phyloP scores from a whole-genome alignment of 2,888 invertebrate species.

The Coelinius sp. region DNA sequence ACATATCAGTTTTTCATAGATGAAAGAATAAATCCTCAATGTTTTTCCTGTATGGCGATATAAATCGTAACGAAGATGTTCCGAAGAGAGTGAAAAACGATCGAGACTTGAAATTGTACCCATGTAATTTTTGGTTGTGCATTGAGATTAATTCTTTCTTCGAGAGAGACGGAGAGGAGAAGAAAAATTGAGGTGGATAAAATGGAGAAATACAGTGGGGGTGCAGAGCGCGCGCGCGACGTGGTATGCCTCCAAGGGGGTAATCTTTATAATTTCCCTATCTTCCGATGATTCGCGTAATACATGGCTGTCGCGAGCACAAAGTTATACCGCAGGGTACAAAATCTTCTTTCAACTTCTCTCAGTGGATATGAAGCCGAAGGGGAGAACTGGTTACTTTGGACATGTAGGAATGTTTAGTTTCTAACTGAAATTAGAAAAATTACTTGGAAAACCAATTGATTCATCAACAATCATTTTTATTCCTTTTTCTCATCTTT shows the following conservation, averaged over 20 bases:
- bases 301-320: constrained; percentile 52
- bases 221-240: constrained; percentile 12
- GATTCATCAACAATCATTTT: too few species aligned
- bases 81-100: background rate
- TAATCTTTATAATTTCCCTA: constrained; percentile 56
- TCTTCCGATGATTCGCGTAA: constrained; percentile 55
- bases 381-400: background rate
- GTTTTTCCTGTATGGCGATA: background rate
- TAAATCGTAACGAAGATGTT: background rate
- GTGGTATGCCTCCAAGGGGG: constrained; percentile 32
- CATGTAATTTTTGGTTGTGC: background rate
- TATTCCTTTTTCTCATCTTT: too few species aligned
- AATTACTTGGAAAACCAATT: too few species aligned
- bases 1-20: too few species aligned
- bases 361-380: background rate
- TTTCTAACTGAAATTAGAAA: too few species aligned
- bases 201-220: background rate
- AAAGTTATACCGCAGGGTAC: constrained; percentile 40
- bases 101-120: background rate
- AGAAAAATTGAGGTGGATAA: constrained; percentile 14
- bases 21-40: too few species aligned
- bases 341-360: constrained; percentile 4
- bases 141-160: background rate
- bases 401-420: too few species aligned
- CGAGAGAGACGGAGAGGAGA: background rate